Base-by-base conservation (phyloP, 1,140 invertebrate species). In the Pogonomyrmex barbatus region DNA sequence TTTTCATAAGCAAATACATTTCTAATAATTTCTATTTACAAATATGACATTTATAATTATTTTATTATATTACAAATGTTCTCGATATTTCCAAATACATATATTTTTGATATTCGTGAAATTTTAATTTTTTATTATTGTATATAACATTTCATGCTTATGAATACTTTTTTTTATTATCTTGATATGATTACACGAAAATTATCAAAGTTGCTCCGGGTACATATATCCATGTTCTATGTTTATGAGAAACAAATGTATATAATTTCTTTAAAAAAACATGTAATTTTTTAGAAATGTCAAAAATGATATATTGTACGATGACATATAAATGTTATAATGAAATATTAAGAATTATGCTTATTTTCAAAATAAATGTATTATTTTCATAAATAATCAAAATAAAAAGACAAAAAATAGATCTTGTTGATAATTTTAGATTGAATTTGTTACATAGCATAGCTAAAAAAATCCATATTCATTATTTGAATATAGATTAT, bases 151-250 rank as follows among this genome's bases (percentile, higher is more conserved):
- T 9, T 56, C 14, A 9, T 1, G 24, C 1, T 39, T 58, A 42
- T 14, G 2, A 39, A 56, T 45, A 9, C 8, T 8, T 8, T 14
- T 6, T 77, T 47, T 14, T n/a, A n/a, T 3, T 47, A 50, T 36
- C n/a, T n/a, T 54, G 30, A 33, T 17, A 17, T 17, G 2, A 62
- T 77, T 0, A 36, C 52, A 87, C 2, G 14, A 50, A 50, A 63
- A 58, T 83, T 92, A 92, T 90, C 91, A 90, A 50, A 88, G 88
- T 90, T 58, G 88, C 88, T 8, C 91, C 88, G 12, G 87, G 90
- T 33, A 75, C 50, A n/a, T n/a, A 60, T 91, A 87, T 47, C 87
- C 85, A 47, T 89, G 90, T 58, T 92, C 91, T 91, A 92, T 92
- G 3, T 68, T 70, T 45, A 10, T 2, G 9, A n/a, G 0, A 83